phyloP scores from a whole-genome alignment of 2,888 invertebrate genomes.

The Lathronympha strigana region DNA sequence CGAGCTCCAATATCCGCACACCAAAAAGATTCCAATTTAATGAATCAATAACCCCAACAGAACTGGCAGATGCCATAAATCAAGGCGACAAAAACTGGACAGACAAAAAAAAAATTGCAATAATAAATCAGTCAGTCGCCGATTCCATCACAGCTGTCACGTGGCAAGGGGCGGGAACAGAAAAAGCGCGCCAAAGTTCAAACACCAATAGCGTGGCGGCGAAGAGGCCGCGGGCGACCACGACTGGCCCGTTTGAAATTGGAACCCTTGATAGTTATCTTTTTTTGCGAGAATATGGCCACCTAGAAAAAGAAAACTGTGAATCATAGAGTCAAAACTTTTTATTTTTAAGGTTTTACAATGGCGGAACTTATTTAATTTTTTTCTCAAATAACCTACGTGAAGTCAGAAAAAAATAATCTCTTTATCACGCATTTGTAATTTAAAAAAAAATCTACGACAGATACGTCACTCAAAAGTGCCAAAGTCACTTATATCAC shows the following conservation, averaged over 20 bases:
- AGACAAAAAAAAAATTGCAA: conserved; percentile 62
- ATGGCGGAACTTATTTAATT: background rate
- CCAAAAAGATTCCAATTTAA: background rate
- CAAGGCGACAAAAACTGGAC: conserved; percentile 61
- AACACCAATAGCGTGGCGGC: conserved; percentile 76
- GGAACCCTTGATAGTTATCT: conserved; percentile 73
- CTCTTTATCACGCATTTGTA: no score
- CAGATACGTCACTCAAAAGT: no score
- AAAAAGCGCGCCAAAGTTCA: conserved; percentile 80
- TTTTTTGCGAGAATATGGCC: conserved; percentile 52
- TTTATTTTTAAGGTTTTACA: background rate
- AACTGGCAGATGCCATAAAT: conserved; percentile 66
- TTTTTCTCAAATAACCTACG: no score
- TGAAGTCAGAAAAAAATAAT: no score
- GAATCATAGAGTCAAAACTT: conserved; percentile 18
- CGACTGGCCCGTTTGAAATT: conserved; percentile 77
- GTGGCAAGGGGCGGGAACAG: conserved; percentile 74
- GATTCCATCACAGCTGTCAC: conserved; percentile 82
- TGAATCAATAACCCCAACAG: conserved; percentile 42
- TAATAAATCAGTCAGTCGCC: conserved; percentile 78
- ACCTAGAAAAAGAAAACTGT: conserved; percentile 34
- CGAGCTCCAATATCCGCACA: no score
- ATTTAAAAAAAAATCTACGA: no score
- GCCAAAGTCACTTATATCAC: no score
- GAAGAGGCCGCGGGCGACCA: conserved; percentile 59